A percentile compares a stretch with the other conserved stretches of the same genome.
Conservation (phyloP, 2,113 vertebrate species). For the Salminus brasiliensis region DNA sequence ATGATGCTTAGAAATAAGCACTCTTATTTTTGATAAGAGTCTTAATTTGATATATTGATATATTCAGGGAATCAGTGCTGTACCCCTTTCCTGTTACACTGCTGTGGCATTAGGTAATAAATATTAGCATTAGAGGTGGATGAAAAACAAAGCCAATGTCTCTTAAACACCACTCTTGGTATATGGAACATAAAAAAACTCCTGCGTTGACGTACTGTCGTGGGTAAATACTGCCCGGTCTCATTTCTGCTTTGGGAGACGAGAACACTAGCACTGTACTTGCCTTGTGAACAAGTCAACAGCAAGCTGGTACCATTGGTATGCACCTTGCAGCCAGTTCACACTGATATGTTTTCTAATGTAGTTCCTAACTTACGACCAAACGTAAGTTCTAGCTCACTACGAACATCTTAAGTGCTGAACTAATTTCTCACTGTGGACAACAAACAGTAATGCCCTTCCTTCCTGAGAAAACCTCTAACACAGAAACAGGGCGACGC, state of each 20-base stretch:
- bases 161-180: not conserved
- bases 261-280: not conserved
- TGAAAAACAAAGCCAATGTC: not conserved
- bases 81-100: not conserved
- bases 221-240: not conserved
- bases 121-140: not conserved
- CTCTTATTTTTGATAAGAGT: no score
- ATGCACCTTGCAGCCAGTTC: not conserved
- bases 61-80: not conserved
- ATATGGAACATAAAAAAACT: not conserved
- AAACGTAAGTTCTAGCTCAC: constrained; percentile 15
- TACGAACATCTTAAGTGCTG: constrained; percentile 13
- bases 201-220: constrained; percentile 6
- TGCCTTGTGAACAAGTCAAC: not conserved
- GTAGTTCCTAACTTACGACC: constrained; percentile 12
- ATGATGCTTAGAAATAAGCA: not conserved
- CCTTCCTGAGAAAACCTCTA: constrained; percentile 39
- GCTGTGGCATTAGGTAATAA: not conserved
- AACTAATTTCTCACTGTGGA: not conserved
- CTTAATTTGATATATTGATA: no score
- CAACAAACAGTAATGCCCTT: constrained; percentile 37
- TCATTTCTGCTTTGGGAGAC: not conserved
- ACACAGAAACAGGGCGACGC: constrained; percentile 38
- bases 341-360: not conserved
- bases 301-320: not conserved